Evolutionary conservation across 2,888 invertebrate species (phyloP).

Genomic region (Lumbricus terrestris): DNA sequence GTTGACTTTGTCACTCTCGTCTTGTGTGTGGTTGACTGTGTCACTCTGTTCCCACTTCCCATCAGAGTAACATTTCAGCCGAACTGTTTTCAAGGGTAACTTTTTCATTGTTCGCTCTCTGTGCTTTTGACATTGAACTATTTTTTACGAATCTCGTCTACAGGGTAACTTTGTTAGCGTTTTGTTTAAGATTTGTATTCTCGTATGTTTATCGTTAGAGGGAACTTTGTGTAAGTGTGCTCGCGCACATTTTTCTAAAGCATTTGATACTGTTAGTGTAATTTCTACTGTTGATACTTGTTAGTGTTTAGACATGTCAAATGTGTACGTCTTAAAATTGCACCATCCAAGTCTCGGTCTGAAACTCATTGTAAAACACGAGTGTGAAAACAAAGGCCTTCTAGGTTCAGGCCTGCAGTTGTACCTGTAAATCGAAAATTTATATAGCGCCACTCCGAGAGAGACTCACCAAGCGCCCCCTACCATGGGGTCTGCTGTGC

Average conservation of each 20-base stretch:
- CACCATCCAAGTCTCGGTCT: background rate
- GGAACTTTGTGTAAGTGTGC: background rate
- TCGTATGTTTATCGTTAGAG: background rate
- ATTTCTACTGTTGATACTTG: background rate
- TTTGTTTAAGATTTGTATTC: background rate
- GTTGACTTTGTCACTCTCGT: no score
- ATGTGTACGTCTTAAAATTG: background rate
- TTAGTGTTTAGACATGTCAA: background rate
- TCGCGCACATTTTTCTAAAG: no score
- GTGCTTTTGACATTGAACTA: background rate
- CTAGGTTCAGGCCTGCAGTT: background rate
- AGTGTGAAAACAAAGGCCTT: background rate
- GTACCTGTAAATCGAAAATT: no score
- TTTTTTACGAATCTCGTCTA: background rate
- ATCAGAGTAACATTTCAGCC: background rate
- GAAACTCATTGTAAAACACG: background rate
- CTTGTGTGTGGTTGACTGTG: no score
- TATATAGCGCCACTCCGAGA: no score
- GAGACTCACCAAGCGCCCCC: background rate
- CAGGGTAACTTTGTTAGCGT: conserved; percentile 13
- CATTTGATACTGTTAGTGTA: background rate
- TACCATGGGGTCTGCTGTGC: background rate
- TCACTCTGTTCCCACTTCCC: background rate
- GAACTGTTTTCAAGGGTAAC: background rate
- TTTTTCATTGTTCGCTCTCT: background rate